Evolutionary conservation across 2,797 vertebrate species (phyloP), one percentile per base, ranked within the genome.

Genomic region (Threskiornis aethiopicus): DNA sequence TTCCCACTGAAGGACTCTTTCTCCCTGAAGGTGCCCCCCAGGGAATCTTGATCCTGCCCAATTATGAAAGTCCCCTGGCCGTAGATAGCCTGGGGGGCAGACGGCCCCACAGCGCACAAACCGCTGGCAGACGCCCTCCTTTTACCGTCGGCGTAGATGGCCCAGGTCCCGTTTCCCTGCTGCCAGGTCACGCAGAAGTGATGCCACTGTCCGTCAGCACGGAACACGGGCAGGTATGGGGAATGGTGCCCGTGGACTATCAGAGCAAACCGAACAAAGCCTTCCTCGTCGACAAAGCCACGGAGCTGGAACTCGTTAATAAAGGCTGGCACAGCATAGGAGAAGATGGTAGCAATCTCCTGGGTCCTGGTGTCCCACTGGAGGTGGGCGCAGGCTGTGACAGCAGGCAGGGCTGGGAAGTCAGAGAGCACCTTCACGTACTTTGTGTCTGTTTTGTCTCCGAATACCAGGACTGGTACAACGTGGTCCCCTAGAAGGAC

Each of bases 41-140:
- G 98, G 1, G 99, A 98, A 87, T 99, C 99, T 84, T 99, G 99
- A 81, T 99, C 99, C 93, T 99, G 99, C 13, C 99, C 99, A 39
- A 99, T 95, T n/a, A 99, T 99, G 51, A 99, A 98, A 57, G 98
- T 98, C 10, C 99, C 99, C 3, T 98, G 97, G 2, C 98, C 97
- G 0, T 98, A 84, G 87, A 99, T 98, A 41, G 99, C 97, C 47
- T 98, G 97, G 33, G 97, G 97, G 2, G 96, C 96, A 29, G 98
- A 89, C 0, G 87, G 87, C 7, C 93, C 98, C 11, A 1, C 37
- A 5, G 95, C 61, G 22, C 87, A 97, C 26, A 97, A 72, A 7
- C 98, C 98, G 0, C 61, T 94, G 86, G 99, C 98, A 5, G 89
- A 90, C 2, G 99, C 98, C 19, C 98, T 98, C 75, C 41, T 89